These are phyloP conservation scores for Anhinga anhinga DNA, from an alignment of 2,113 vertebrate genomes.

Conservation along the genomic window DNA sequence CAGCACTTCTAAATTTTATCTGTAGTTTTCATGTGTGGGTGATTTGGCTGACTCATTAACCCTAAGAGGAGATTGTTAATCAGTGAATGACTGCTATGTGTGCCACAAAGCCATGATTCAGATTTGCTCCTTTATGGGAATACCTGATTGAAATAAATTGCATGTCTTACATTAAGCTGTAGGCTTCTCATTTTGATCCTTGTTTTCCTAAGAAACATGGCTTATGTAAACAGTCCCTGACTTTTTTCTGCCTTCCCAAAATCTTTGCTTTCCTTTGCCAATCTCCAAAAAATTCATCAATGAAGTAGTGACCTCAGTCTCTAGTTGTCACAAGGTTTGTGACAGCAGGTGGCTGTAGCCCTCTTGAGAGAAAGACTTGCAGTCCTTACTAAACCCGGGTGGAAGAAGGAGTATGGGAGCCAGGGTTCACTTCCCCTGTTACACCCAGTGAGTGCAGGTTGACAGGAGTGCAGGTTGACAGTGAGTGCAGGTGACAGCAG, in stretches of 20 bases:
- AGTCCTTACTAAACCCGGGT: not conserved
- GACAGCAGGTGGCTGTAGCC: not conserved
- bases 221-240: not conserved
- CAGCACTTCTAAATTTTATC: not conserved
- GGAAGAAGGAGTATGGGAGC: not conserved
- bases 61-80: not conserved
- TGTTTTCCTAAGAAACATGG: not conserved
- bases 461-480: too few relatives aligned
- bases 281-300: not conserved
- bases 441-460: not conserved
- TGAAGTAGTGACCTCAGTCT: not conserved
- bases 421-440: not conserved
- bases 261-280: not conserved
- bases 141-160: not conserved
- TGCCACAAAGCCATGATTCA: not conserved
- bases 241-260: not conserved
- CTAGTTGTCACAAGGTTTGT: not conserved
- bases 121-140: slow-evolving; percentile 4
- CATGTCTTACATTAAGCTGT: not conserved
- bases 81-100: not conserved
- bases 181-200: not conserved
- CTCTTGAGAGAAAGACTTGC: not conserved
- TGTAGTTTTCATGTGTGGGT: not conserved
- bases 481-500: rapidly evolving
- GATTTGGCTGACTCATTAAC: slow-evolving; percentile 37